Base-by-base conservation (phyloP, 1,140 invertebrate species). In the Camponotus pennsylvanicus region DNA sequence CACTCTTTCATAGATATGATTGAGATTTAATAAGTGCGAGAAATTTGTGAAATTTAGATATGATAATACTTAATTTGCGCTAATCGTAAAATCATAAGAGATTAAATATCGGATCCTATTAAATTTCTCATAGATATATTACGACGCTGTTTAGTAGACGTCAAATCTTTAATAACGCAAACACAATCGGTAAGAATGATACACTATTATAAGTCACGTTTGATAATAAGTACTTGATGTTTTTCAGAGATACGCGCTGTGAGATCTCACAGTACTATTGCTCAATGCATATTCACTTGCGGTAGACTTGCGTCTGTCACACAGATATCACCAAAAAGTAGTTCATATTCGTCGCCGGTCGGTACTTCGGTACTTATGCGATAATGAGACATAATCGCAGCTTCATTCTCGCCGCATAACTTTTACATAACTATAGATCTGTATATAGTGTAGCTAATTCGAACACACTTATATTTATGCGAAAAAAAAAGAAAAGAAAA, bases 351-450 rank as follows among this genome's bases (percentile, higher is more conserved):
- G 49, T 63, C n/a, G 40, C 45, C 59, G 18, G 21, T 52, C 37
- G 34, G 18, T 34, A 71, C 40, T 55, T 77, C 59, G 59, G 57
- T 85, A 71, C 57, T 76, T 52, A 70, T 69, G 66, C 55, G 83
- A 34, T 86, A 82, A 86, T 86, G 87, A n/a, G 88, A 89, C 88
- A 86, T 89, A 89, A 89, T 89, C 88, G 84, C 88, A 89, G 88
- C 86, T 55, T 75, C 49, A 45, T 37, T 83, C 55, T 82, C 27
- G 42, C 34, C 27, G 55, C 78, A 45, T 71, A 45, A 82, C 27
- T 55, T 42, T 82, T 59, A 73, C 67, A 61, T 8, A 27, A 27
- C 27, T 61, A 63, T 61, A 63, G 37, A n/a, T 61, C 32, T 63
- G 69, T 75, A 73, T 42, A 45, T 73, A 73, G 18, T 37, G 55